Base-by-base conservation (phyloP, 2,888 invertebrate genomes). In the Cryptus armator region DNA sequence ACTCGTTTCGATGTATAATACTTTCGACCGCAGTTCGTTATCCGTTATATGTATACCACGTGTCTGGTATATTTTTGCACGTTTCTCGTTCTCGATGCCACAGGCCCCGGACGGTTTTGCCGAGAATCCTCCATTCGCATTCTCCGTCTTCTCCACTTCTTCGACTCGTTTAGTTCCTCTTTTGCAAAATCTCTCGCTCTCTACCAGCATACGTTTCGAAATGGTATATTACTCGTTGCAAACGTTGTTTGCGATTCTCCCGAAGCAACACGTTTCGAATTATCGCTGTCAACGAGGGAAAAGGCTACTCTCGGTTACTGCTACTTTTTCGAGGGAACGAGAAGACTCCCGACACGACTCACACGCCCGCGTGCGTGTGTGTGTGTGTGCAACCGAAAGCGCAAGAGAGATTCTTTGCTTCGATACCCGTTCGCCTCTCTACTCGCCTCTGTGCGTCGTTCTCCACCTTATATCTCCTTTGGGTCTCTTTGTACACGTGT, bases 271-370 rank as follows among this genome's bases (percentile, higher is more conserved):
- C 85, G 79, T 78, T 86, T 86, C 86, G 80, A 89, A 87, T 89
- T 89, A 89, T 86, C 87, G 82, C 86, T 89, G 89, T 89, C 89
- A 88, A 87, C 88, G 85, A 59, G 16, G 29, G 6, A 46, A 74
- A 56, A 56, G 44, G 44, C 46, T 16, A 46, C 43, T 16, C 24
- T n/a, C 51, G 53, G 51, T 10, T 12, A 12, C 12, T 14, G 46
- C 12, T 14, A 9, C 16, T 9, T 10, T 19, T 56, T 19, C 19
- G 9, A 16, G 56, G 24, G 56, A 19, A 24, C 2, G 56, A 56
- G 4, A 24, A 53, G 3, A 24, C 59, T 59, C 59, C 29, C 59
- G 14, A 29, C 37, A 29, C 29, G 29, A 59, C 32, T 14, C 59
- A 24, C 14, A 14, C 24, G 56, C n/a, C n/a, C 10, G 19, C 19